Base-by-base conservation (phyloP, 2,797 vertebrate species). In the Clarias laeviceps region DNA sequence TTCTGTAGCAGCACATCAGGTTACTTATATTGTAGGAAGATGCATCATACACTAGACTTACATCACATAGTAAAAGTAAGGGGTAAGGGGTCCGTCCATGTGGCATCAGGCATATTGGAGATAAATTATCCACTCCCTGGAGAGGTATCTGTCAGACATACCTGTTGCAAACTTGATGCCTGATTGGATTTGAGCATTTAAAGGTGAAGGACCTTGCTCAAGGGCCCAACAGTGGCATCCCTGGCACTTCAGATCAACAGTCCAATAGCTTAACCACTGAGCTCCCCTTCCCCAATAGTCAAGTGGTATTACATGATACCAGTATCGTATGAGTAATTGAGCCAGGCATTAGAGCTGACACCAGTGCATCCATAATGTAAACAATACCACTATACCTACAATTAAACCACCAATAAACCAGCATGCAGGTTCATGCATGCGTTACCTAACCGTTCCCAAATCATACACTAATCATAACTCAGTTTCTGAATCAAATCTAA, bases 401-500 rank as follows among this genome's bases (percentile, higher is more conserved):
- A 37, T 37, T 24, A n/a, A 40, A 32, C 37, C 22, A 14, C 14
- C 64, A 68, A 22, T 22, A 74, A 54, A 72, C 22, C 24, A 3
- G 1, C 27, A n/a, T 72, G 40, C 61, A 56, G 40, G 70, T 80
- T 86, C 74, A 64, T 87, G 70, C 80, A 78, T 72, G 69, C 34
- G 18, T 81, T 40, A 59, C 50, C 64, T 84, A 72, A 37, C 61
- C 45, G 84, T 66, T 80, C 76, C 40, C 79, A 34, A 84, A 85
- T 80, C 65, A 32, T 74, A 85, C 82, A n/a, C 77, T 90, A 77
- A 90, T 86, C 83, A 62, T 78, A 86, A 80, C 20, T 80, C 37
- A 34, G 62, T 69, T 88, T 83, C 81, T 61, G 29, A 82, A 83
- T 84, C 65, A 84, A 88, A 88, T 85, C 66, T 69, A 82, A 85